phyloP scores from a whole-genome alignment of 1,140 invertebrate species.

The Drosophila insularis region DNA sequence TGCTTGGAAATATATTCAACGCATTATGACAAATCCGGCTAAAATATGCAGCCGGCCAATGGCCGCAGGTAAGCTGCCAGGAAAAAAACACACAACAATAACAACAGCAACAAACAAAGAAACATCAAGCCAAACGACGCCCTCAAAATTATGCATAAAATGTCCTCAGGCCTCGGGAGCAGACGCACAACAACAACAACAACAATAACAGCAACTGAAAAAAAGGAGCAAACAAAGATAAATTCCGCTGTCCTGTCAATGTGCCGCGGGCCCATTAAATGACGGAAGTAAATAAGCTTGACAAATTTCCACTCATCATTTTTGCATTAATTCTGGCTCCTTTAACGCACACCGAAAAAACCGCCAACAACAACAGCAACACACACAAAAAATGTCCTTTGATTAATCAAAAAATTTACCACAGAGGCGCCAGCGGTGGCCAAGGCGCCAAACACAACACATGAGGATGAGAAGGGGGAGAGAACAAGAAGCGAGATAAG shows the following conservation, averaged over 20 bases:
- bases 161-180: conserved; percentile 38
- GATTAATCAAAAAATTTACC: conserved; percentile 81
- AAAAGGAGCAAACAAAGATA: conserved; percentile 68
- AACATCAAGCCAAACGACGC: conserved; percentile 39
- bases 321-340: conserved; percentile 81
- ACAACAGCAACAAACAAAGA: conserved; percentile 28
- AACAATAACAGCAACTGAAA: conserved; percentile 18
- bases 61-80: conserved; percentile 56
- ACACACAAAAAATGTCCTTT: conserved; percentile 76
- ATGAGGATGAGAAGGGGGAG: neutral
- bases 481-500: neutral
- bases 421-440: conserved; percentile 57
- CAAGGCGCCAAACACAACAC: conserved; percentile 58
- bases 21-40: conserved; percentile 77
- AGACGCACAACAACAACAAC: conserved; percentile 11
- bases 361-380: conserved; percentile 26
- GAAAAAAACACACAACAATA: conserved; percentile 38
- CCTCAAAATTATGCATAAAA: conserved; percentile 76
- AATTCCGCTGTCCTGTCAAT: conserved; percentile 55
- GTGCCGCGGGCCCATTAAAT: conserved; percentile 75
- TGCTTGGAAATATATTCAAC: conserved; percentile 71
- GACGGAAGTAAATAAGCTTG: conserved; percentile 82
- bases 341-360: conserved; percentile 65
- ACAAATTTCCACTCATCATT: conserved; percentile 82
- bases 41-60: conserved; percentile 74